These are phyloP conservation scores for Tethya wilhelma DNA, from an alignment of 37 sponge, comb jelly and placozoan species.

Conservation along the genomic window DNA sequence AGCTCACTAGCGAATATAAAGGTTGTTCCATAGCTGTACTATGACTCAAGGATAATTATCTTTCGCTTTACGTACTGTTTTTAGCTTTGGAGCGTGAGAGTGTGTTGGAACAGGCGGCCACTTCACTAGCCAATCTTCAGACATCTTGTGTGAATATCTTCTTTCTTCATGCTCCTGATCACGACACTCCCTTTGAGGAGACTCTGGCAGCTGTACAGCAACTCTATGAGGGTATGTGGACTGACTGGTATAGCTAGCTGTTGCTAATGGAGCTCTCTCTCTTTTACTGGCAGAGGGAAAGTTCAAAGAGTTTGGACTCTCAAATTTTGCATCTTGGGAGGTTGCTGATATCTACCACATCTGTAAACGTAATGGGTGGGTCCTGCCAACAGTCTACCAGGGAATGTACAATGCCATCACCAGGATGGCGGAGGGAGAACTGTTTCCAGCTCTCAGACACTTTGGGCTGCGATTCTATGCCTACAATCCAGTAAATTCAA, in stretches of 20 bases:
- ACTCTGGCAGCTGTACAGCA: conserved; percentile 74
- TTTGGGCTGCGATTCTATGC: conserved; percentile 92
- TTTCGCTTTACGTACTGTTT: too few species aligned
- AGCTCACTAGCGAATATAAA: too few species aligned
- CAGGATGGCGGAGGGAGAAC: conserved; percentile 83
- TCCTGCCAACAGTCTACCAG: conserved; percentile 90
- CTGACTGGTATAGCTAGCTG: too few species aligned
- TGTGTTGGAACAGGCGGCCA: conserved; percentile 46
- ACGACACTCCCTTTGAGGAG: conserved; percentile 78
- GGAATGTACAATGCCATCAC: conserved; percentile 97
- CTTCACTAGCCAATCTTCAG: conserved; percentile 61
- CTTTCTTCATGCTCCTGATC: conserved; percentile 88
- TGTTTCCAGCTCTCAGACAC: conserved; percentile 85
- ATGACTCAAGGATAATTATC: too few species aligned
- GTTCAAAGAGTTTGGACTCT: conserved; percentile 89
- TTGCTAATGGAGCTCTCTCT: too few species aligned
- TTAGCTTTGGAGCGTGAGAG: conserved; percentile 44
- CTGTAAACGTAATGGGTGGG: conserved; percentile 87
- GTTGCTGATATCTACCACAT: conserved; percentile 78
- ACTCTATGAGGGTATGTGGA: conserved; percentile 74
- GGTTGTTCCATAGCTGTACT: too few species aligned
- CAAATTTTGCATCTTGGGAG: conserved; percentile 93
- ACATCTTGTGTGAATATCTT: conserved; percentile 69
- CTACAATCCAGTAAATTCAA: conserved; percentile 92
- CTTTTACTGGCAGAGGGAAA: conserved; percentile 63